Evolutionary conservation across 2,113 vertebrate genomes (phyloP), one percentile per base, ranked within the genome.

Genomic region (Coptodon rendalli): DNA sequence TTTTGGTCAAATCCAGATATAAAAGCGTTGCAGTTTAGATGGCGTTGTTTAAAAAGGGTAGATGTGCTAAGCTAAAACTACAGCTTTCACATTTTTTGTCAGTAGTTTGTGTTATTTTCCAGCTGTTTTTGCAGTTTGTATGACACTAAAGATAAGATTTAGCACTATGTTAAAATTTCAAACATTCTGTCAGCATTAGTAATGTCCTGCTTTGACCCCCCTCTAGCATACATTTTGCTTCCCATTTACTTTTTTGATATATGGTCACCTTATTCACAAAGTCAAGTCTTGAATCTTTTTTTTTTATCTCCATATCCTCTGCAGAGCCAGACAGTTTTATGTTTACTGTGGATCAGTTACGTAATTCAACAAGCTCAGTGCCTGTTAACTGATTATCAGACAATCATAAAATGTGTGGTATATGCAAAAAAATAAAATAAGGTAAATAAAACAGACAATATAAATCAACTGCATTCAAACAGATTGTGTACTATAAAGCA

Each of bases 131-230:
- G 12, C 36, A 43, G 63, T 68, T 68, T 43, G 36, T 71, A 6
- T 71, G 66, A 43, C 63, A 71, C 36, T 1, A 43, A 43, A 71
- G n/a, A 71, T 43, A 71, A 22, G 19, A 38, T 68, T 68, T 38
- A 12, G 61, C 34, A 38, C 61, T 22, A 68, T 68, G 17, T 68
- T 40, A 68, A 68, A 14, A 68, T 40, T 2, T 68, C 19, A 68
- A 71, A 71, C 38, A 43, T 14, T 1, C 22, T 45, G 13, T 73
- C 40, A 45, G 22, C 38, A 45, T 73, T 45, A 27, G 38, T 73
- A 45, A 45, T 73, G n/a, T 45, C 38, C 68, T 27, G 22, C 38
- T 45, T 73, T 73, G 38, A 73, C 36, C 0, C 0, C 13, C 13
- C 38, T 16, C 12, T 43, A 73, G n/a, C 68, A 27, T 73, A 17